Evolutionary conservation across 2,797 vertebrate genomes (phyloP), one percentile per base, ranked within the genome.

Genomic region (Apogon talboti): DNA sequence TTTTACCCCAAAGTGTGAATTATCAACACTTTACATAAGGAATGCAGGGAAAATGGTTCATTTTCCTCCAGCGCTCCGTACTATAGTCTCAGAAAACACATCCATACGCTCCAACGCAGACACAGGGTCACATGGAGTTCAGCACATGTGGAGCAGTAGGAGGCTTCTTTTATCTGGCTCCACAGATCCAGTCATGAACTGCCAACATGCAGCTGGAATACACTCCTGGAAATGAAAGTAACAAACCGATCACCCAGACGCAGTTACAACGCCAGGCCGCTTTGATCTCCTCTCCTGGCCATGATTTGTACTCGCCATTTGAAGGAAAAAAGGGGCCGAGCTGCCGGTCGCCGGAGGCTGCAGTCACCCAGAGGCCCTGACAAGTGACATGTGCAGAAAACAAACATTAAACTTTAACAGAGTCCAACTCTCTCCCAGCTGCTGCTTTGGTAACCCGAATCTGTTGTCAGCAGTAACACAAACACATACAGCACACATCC

Each of bases 351-450:
- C 47, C 57, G 54, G 73, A 56, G 83, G 78, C 63, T 66, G 35
- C 66, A 54, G 73, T 66, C 83, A 78, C 73, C 24, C 43, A 90
- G 86, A 72, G 60, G 77, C 47, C 33, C 76, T 13, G 62, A 87
- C 73, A 73, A 82, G 73, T 78, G 81, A 74, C 56, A 30, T 56
- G 72, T 60, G 68, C 77, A 83, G 74, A 79, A 83, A 87, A 75
- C 56, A 78, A 89, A 85, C 84, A 91, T 92, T 89, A 93, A 92
- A 91, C 74, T 90, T 93, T 91, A 91, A 92, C 88, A 63, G 66
- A 57, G 69, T 80, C 68, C 2, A 70, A 80, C 67, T 79, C 71
- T 76, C 79, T 63, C 47, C 24, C 8, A 43, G 71, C 79, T 47
- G 58, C 72, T 76, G 74, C 73, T 82, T 47, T 53, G 76, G 90